Base-by-base conservation (phyloP, 2,888 invertebrate genomes). In the Anarsia innoxiella region DNA sequence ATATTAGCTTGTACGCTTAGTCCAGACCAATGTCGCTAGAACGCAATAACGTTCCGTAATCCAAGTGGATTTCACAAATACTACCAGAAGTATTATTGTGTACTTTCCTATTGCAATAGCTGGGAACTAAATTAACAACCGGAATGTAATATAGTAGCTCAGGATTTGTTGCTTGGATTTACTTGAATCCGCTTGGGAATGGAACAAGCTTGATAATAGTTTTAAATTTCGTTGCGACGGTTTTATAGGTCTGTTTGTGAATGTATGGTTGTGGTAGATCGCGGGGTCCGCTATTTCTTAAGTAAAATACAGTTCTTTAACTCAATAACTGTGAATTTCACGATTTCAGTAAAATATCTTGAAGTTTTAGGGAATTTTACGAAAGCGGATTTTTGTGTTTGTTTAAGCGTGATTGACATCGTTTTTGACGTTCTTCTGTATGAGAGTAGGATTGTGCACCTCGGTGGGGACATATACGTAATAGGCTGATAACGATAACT, bases 31-130 rank as follows among this genome's bases (percentile, higher is more conserved):
- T 51, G 51, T 50, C 46, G 41, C 41, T 39, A 41, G 36, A 38
- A 51, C 63, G 73, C 70, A 75, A 77, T 78, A 74, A 68, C 59
- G 52, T 44, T 39, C 46, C 63, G 67, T 78, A 79, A 79, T 79
- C 78, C 76, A 40, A 23, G 39, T 41, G 55, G 61, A 61, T 59
- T 55, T 46, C 46, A 42, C 48, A 48, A 49, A 53, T 48, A 45
- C 46, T 46, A 52, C 43, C 37, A 51, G 44, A 52, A 54, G 52
- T 56, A 56, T 57, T 51, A 66, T 66, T 72, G 67, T 64, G 59
- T 66, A 64, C 59, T 58, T 60, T 53, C 45, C 61, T 37, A 52
- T 55, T 61, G 66, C 63, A 63, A 56, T 63, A 39, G 49, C 46
- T 45, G 37, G 48, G 51, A 56, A 60, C 59, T 69, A 69, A 75